Evolutionary conservation across 1,140 invertebrate species (phyloP).

Genomic region (Charaxes varanes): DNA sequence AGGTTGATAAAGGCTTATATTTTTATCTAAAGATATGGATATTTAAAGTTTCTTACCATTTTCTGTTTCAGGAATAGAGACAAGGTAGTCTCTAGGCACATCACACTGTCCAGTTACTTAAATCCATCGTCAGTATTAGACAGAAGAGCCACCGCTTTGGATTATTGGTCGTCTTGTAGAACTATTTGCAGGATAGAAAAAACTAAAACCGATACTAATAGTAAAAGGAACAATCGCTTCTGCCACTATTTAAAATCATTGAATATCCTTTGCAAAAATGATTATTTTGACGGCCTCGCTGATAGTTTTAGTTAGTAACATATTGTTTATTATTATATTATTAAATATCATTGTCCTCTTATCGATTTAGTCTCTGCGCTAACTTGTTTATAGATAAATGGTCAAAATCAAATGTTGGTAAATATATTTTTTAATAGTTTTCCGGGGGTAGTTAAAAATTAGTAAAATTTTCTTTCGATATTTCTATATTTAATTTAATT

Average conservation of each 20-base stretch:
- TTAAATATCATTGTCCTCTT: no score
- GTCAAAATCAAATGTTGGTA: no score
- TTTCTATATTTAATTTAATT: no score
- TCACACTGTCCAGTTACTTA: slow-evolving; percentile 43
- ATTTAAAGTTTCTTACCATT: no score
- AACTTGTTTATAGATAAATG: no score
- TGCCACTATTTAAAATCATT: slow-evolving; percentile 76
- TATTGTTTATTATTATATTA: no score
- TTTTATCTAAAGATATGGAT: no score
- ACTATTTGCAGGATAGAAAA: slow-evolving; percentile 75
- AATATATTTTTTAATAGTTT: no score
- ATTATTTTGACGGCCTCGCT: slow-evolving; percentile 53
- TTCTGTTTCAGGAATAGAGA: slow-evolving; percentile 42
- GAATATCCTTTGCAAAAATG: slow-evolving; percentile 56
- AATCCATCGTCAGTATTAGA: slow-evolving; percentile 45
- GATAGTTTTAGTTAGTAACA: slow-evolving; percentile 37
- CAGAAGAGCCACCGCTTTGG: slow-evolving; percentile 53
- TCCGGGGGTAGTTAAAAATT: no score
- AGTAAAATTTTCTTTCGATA: no score
- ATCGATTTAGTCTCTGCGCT: no score
- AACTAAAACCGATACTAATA: slow-evolving; percentile 59
- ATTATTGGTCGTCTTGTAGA: slow-evolving; percentile 76
- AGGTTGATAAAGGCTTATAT: no score
- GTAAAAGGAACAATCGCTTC: slow-evolving; percentile 76
- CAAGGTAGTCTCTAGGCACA: slow-evolving; percentile 36